Percentiles rank a stretch among this genome's conserved stretches.
Conservation (phyloP, 2,888 invertebrate genomes). For the Spatulosminthurus flaviceps region DNA sequence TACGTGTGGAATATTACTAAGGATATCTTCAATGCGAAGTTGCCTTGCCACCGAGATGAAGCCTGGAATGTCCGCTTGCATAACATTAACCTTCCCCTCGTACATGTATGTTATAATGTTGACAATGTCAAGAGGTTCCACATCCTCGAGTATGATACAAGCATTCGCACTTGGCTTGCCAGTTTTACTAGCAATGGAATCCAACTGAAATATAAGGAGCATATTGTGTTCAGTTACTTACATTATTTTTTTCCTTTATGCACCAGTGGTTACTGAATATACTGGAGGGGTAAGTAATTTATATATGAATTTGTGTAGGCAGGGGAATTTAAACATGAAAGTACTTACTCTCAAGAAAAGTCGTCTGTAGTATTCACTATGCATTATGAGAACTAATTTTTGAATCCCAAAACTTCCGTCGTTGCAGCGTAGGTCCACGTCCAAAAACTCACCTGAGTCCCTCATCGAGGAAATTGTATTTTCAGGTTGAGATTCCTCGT, state of each 20-base stretch:
- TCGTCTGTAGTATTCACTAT: conserved; percentile 7
- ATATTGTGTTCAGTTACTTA: too few species aligned
- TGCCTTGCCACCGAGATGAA: neutral
- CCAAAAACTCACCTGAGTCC: neutral
- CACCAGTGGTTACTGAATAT: too few species aligned
- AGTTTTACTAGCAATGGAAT: neutral
- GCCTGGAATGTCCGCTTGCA: neutral
- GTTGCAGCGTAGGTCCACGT: neutral
- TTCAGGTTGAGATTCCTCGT: neutral
- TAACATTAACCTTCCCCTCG: neutral
- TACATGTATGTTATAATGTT: conserved; percentile 20
- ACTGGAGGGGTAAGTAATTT: neutral
- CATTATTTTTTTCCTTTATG: too few species aligned
- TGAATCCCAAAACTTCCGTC: conserved; percentile 12
- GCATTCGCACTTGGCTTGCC: neutral
- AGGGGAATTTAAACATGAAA: too few species aligned
- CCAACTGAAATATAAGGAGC: neutral
- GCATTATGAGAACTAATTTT: neutral
- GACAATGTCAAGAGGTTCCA: conserved; percentile 12
- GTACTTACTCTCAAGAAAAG: neutral
- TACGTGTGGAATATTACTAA: neutral
- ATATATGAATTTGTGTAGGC: too few species aligned
- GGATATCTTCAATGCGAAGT: conserved; percentile 3
- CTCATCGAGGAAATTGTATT: conserved; percentile 11
- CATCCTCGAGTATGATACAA: conserved; percentile 3